Conservation (phyloP, 1,140 invertebrate species). For the Paramacrobiotus metropolitanus region DNA sequence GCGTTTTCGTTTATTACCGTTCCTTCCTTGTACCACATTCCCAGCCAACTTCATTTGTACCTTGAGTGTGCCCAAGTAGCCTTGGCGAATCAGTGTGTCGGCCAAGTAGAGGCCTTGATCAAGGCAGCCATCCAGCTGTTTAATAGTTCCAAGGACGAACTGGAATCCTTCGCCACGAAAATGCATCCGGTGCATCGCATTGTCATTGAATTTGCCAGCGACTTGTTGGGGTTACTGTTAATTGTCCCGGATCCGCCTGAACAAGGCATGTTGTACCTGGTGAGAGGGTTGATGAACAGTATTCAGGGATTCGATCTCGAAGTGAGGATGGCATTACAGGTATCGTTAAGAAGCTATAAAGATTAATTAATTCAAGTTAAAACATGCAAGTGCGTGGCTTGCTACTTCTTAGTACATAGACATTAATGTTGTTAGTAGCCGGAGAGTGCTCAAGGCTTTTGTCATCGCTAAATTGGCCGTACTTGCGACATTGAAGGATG, state of each 20-base stretch:
- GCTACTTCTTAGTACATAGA: too few species aligned
- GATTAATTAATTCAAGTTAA: too few species aligned
- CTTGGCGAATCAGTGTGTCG: slow-evolving; percentile 62
- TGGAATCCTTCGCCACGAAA: slow-evolving; percentile 46
- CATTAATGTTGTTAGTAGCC: too few species aligned
- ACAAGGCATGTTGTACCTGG: slow-evolving; percentile 48
- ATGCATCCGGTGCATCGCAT: slow-evolving; percentile 42
- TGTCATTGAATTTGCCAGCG: slow-evolving; percentile 35
- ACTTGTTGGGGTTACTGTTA: slow-evolving; percentile 57
- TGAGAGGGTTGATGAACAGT: slow-evolving; percentile 44
- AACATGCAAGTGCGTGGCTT: background rate
- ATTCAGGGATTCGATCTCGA: slow-evolving; percentile 33
- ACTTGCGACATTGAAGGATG: too few species aligned
- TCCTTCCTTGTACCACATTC: slow-evolving; percentile 55
- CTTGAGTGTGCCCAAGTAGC: slow-evolving; percentile 65
- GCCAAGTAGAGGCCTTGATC: slow-evolving; percentile 80
- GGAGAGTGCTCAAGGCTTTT: too few species aligned
- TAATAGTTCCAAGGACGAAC: slow-evolving; percentile 42
- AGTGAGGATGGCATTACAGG: background rate
- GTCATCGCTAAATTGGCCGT: too few species aligned
- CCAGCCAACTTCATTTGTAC: slow-evolving; percentile 54
- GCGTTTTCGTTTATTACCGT: slow-evolving; percentile 87
- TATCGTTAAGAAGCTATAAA: too few species aligned
- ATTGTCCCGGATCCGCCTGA: slow-evolving; percentile 71
- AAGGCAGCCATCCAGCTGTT: slow-evolving; percentile 59